Percentiles rank a stretch among this genome's conserved stretches.
These are phyloP conservation scores for Python bivittatus DNA, from an alignment of 2,113 vertebrate species.

Conservation along the genomic window DNA sequence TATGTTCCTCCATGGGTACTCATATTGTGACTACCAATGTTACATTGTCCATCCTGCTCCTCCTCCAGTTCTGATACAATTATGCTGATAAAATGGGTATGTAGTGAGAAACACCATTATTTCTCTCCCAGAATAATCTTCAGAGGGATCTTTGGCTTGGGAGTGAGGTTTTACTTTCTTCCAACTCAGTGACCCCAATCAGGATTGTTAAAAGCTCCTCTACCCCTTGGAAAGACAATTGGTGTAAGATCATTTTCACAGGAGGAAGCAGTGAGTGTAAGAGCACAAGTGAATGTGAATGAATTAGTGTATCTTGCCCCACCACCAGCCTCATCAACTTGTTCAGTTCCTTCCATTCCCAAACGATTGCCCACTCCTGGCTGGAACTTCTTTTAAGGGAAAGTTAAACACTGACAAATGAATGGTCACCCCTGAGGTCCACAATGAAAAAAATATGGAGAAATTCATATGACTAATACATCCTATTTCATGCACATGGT, in stretches of 20 bases:
- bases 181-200: not conserved
- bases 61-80: not conserved
- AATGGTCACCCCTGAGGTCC: not conserved
- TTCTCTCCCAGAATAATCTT: not conserved
- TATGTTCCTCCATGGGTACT: not conserved
- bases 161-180: not conserved
- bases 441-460: not conserved
- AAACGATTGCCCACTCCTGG: not conserved
- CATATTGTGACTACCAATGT: not conserved
- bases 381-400: not conserved
- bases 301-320: not conserved
- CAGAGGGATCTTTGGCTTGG: not conserved
- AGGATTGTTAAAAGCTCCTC: not conserved
- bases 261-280: not conserved
- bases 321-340: not conserved
- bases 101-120: not conserved
- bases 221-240: not conserved
- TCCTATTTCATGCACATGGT: not conserved
- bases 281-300: not conserved
- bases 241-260: not conserved
- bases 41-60: not conserved
- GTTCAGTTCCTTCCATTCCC: not conserved
- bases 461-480: not conserved
- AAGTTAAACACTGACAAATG: not conserved
- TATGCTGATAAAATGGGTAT: not conserved